These are phyloP conservation scores for Andrena minutula DNA, from an alignment of 2,888 invertebrate genomes.

Conservation along the genomic window DNA sequence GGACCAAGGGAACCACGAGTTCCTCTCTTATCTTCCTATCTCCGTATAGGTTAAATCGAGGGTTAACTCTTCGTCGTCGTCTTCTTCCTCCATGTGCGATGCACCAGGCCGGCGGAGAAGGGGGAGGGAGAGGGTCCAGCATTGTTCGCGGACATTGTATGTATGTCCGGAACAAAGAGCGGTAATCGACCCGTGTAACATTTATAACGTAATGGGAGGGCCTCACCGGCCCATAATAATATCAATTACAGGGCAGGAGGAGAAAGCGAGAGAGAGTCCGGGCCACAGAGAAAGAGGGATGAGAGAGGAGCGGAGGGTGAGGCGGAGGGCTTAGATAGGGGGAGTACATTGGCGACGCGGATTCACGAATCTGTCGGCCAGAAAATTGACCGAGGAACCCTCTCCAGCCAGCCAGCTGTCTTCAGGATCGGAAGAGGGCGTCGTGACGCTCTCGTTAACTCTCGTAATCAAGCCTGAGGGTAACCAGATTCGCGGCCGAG, in stretches of 20 bases:
- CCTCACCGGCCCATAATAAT: constrained; percentile 79
- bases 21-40: constrained; percentile 65
- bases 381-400: constrained; percentile 75
- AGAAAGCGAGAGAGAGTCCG: constrained; percentile 52
- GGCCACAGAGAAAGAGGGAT: constrained; percentile 31
- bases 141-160: constrained; percentile 77
- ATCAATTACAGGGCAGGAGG: constrained; percentile 77
- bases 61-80: constrained; percentile 66
- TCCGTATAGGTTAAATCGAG: constrained; percentile 70
- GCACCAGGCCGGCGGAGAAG: constrained; percentile 49
- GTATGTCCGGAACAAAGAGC: constrained; percentile 77
- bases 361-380: constrained; percentile 79
- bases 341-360: constrained; percentile 73
- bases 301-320: constrained; percentile 28
- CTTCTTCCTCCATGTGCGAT: constrained; percentile 57
- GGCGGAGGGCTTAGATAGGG: constrained; percentile 59
- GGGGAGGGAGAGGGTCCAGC: constrained; percentile 69
- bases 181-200: constrained; percentile 80
- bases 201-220: constrained; percentile 82
- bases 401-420: constrained; percentile 70
- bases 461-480: constrained; percentile 49
- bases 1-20: constrained; percentile 32
- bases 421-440: constrained; percentile 59
- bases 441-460: constrained; percentile 69
- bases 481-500: constrained; percentile 49